Conservation (phyloP, 2,888 invertebrate genomes). For the Byasa hedistus region DNA sequence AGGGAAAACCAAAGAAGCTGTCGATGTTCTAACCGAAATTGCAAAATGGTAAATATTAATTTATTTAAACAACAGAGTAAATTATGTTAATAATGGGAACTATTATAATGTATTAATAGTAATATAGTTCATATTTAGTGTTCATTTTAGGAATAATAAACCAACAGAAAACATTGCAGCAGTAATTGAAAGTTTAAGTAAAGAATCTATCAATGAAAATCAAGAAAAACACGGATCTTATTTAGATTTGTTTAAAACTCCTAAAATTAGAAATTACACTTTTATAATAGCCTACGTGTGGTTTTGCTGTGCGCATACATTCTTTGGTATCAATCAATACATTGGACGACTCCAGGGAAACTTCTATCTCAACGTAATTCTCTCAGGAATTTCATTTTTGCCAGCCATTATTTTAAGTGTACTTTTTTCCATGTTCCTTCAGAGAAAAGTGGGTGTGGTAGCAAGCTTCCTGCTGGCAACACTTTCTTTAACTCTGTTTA, state of each 20-base stretch:
- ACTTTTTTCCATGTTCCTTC: conserved; percentile 53
- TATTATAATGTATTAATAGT: too few species aligned
- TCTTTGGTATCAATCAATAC: conserved; percentile 90
- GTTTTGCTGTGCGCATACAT: conserved; percentile 89
- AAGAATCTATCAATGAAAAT: conserved; percentile 40
- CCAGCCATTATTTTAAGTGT: conserved; percentile 57
- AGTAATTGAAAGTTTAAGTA: conserved; percentile 58
- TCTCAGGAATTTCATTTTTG: conserved; percentile 77
- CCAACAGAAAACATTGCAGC: conserved; percentile 55
- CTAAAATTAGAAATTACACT: conserved; percentile 84
- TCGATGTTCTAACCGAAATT: conserved; percentile 81
- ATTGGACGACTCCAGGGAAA: conserved; percentile 88
- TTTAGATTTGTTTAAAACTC: conserved; percentile 83
- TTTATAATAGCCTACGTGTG: conserved; percentile 85
- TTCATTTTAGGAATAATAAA: conserved; percentile 63
- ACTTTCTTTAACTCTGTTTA: conserved; percentile 55
- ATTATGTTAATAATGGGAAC: too few species aligned
- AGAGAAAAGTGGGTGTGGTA: conserved; percentile 55
- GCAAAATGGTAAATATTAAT: conserved; percentile 66
- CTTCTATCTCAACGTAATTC: conserved; percentile 88
- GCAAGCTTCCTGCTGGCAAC: conserved; percentile 53
- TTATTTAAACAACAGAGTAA: too few species aligned
- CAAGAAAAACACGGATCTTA: conserved; percentile 60
- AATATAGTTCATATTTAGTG: not conserved
- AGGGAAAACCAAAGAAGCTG: conserved; percentile 82